These are phyloP conservation scores for Discoglossus pictus DNA, from an alignment of 2,797 vertebrate species.

Conservation along the genomic window DNA sequence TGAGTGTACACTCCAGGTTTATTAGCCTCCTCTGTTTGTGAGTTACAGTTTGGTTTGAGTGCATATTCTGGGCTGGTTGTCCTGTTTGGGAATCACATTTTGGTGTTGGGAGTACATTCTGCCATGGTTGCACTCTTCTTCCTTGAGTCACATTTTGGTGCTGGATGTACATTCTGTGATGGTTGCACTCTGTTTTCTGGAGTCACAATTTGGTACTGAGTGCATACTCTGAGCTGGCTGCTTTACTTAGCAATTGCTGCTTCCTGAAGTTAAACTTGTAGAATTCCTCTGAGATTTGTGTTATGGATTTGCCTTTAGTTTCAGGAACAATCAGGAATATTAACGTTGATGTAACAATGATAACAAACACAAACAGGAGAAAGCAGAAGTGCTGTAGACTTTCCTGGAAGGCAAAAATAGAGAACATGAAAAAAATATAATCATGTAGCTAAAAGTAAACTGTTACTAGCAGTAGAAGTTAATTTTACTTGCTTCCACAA, in stretches of 20 bases:
- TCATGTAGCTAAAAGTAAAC: neutral
- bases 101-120: too few species aligned
- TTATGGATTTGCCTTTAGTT: slow-evolving; percentile 62
- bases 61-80: too few species aligned
- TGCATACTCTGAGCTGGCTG: neutral
- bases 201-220: slow-evolving; percentile 34
- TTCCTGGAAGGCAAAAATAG: slow-evolving; percentile 65
- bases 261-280: slow-evolving; percentile 35
- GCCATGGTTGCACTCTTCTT: too few species aligned
- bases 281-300: slow-evolving; percentile 62
- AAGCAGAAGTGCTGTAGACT: slow-evolving; percentile 73
- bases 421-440: neutral
- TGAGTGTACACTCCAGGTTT: too few species aligned
- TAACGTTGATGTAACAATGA: slow-evolving; percentile 42
- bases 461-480: too few species aligned
- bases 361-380: slow-evolving; percentile 61
- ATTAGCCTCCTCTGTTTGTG: too few species aligned
- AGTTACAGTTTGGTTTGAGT: too few species aligned
- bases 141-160: neutral
- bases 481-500: too few species aligned
- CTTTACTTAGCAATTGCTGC: neutral
- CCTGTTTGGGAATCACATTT: too few species aligned
- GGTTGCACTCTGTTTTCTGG: neutral
- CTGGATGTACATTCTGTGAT: neutral
- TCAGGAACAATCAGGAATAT: slow-evolving; percentile 64